These are phyloP conservation scores for Drosophila lutescens DNA, from an alignment of 2,888 invertebrate genomes.

Conservation along the genomic window DNA sequence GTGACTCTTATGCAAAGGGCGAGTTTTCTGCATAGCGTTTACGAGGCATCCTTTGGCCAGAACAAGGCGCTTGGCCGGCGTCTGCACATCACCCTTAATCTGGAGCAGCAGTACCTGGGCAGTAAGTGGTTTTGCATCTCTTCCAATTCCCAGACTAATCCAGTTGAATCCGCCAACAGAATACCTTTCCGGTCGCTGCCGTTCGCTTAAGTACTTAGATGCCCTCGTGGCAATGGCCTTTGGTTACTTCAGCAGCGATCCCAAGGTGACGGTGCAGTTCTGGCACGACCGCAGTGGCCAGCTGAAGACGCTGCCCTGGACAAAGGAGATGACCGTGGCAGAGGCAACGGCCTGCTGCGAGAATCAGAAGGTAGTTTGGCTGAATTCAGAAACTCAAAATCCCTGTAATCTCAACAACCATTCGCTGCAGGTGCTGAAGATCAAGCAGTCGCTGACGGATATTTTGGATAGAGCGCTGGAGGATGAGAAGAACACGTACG, in stretches of 20 bases:
- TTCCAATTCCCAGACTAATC: not conserved
- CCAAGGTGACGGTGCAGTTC: slow-evolving; percentile 63
- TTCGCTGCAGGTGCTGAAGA: slow-evolving; percentile 46
- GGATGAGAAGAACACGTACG: slow-evolving; percentile 66
- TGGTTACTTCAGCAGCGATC: slow-evolving; percentile 78
- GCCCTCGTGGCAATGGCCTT: slow-evolving; percentile 80
- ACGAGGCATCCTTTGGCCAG: slow-evolving; percentile 70
- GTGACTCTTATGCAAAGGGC: not conserved
- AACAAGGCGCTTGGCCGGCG: slow-evolving; percentile 70
- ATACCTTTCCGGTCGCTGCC: slow-evolving; percentile 51
- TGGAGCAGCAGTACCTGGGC: slow-evolving; percentile 75
- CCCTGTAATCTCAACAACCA: too few relatives aligned
- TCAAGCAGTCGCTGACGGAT: slow-evolving; percentile 69
- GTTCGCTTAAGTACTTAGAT: slow-evolving; percentile 70
- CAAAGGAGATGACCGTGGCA: slow-evolving; percentile 52
- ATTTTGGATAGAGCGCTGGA: slow-evolving; percentile 69
- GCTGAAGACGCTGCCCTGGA: slow-evolving; percentile 71
- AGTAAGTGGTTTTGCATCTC: slow-evolving; percentile 62
- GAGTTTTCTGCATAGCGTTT: slow-evolving; percentile 56
- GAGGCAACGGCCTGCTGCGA: slow-evolving; percentile 59
- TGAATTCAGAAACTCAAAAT: not conserved
- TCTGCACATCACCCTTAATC: slow-evolving; percentile 80
- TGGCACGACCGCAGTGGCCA: slow-evolving; percentile 65
- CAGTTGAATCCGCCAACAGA: slow-evolving; percentile 29
- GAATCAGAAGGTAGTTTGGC: slow-evolving; percentile 35